These are phyloP conservation scores for Fistularia commersonii DNA, from an alignment of 2,797 vertebrate species.

Conservation along the genomic window DNA sequence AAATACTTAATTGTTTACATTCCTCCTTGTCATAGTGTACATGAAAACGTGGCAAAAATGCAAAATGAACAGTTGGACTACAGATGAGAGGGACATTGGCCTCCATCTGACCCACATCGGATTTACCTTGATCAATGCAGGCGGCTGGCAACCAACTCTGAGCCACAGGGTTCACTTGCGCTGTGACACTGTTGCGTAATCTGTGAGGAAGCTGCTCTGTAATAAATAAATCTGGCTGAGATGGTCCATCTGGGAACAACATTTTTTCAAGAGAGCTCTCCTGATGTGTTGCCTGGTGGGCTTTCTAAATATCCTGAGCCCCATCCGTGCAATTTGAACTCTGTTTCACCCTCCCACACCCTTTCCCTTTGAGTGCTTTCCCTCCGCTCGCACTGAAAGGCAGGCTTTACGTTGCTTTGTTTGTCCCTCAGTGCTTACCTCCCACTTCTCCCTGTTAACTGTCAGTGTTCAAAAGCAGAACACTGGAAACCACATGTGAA, in stretches of 20 bases:
- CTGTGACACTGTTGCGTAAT: conserved; percentile 65
- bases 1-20: too few relatives aligned
- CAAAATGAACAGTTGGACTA: conserved; percentile 8
- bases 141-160: conserved; percentile 44
- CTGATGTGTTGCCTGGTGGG: conserved; percentile 71
- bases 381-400: conserved; percentile 72
- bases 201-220: conserved; percentile 56
- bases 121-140: conserved; percentile 70
- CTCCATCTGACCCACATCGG: conserved; percentile 65
- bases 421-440: conserved; percentile 69
- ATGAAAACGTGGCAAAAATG: too few relatives aligned
- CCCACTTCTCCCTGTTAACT: conserved; percentile 71
- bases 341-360: conserved; percentile 74
- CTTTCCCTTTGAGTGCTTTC: conserved; percentile 69
- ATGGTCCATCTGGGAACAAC: conserved; percentile 70
- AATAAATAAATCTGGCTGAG: conserved; percentile 70
- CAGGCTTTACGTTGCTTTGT: conserved; percentile 73
- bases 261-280: conserved; percentile 64
- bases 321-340: conserved; percentile 68
- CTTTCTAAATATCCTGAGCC: conserved; percentile 74
- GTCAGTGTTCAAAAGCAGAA: conserved; percentile 67
- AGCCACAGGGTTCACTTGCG: conserved; percentile 49
- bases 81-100: conserved; percentile 49
- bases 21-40: too few relatives aligned
- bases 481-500: conserved; percentile 74